Base-by-base conservation (phyloP, 2,113 vertebrate species). In the Pseudopodoces humilis region DNA sequence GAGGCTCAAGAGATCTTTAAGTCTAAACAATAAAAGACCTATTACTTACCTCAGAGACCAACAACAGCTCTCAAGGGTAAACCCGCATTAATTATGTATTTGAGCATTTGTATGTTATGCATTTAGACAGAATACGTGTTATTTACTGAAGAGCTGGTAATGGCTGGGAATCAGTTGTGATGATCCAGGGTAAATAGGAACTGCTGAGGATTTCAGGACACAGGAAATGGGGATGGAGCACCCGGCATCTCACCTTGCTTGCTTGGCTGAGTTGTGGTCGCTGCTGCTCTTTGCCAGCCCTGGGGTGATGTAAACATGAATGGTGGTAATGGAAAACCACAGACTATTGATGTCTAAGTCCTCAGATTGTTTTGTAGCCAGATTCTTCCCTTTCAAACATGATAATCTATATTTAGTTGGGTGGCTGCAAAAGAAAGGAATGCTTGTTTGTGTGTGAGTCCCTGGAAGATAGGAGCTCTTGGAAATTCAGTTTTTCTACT, bases 51-150 rank as follows among this genome's bases (percentile, higher is more conserved):
- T 89, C 60, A 94, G 94, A 96, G 97, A 87, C 94, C 78, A 78
- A 62, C 85, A 87, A 93, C 55, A 80, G 96, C 88, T 96, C 96
- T 96, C 96, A 74, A 92, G 96, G 95, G 96, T 86, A 97, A 95
- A 90, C 74, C 70, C 2, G 0, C 90, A 96, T 97, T 95, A 97
- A 97, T 97, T 97, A 97, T 97, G 95, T 74, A 97, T 96, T 89
- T 81, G 95, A 86, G 93, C 90, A 53, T 91, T 96, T 94, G 94
- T 95, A 76, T 11, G 56, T 81, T 87, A 50, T 64, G 83, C 92
- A 52, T 86, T 96, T 95, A 95, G 94, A 85, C 84, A 81, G 86
- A 67, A 58, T 19, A 21, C 35, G 23, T 43, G 85, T 93, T 96
- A 93, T 96, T 97, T 96, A 80, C 96, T 76, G 91, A 94, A 41